Evolutionary conservation across 2,113 vertebrate genomes (phyloP), one percentile per base, ranked within the genome.

Genomic region (Myodes glareolus): DNA sequence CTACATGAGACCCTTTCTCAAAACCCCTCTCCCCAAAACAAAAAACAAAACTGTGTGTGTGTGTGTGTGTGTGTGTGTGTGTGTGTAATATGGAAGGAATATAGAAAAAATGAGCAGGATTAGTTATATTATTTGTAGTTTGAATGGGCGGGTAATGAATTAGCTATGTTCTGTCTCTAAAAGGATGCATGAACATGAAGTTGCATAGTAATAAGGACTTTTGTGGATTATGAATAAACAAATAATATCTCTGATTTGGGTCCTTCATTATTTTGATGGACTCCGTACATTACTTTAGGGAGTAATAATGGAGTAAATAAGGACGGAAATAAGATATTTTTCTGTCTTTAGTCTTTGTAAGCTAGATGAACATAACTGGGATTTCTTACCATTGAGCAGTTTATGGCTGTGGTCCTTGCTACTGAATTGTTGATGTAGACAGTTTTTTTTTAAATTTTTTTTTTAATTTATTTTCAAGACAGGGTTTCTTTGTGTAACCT

Each of bases 41-140:
- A 39, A 39, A 21, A 23, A 39, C n/a, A 39, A 73, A 73, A 73
- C 17, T 25, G 63, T 70, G 14, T 70, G 33, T 70, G 33, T 67
- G 33, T 70, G 14, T 93, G n/a, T 73, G 29, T 33, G 63, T 25
- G 63, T 70, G 14, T 70, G 33, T 70, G 33, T 67, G 33, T 70
- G 14, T 93, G n/a, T 73, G 29, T 33, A 92, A 45, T 72, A 11
- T 93, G 72, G 19, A 23, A 73, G 47, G 5, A 17, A 84, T 94
- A 2, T 82, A 87, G 31, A 89, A 94, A 58, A 84, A 80, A 63
- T 87, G 47, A 25, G 36, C 77, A 67, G 36, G 13, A 16, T 95
- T 94, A 91, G 42, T 73, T 78, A n/a, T 17, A 39, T 92, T 92
- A 16, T 63, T 97, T 94, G 61, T 63, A 84, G 63, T 50, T 96